phyloP scores from a whole-genome alignment of 2,797 vertebrate species.

The Periparus ater region DNA sequence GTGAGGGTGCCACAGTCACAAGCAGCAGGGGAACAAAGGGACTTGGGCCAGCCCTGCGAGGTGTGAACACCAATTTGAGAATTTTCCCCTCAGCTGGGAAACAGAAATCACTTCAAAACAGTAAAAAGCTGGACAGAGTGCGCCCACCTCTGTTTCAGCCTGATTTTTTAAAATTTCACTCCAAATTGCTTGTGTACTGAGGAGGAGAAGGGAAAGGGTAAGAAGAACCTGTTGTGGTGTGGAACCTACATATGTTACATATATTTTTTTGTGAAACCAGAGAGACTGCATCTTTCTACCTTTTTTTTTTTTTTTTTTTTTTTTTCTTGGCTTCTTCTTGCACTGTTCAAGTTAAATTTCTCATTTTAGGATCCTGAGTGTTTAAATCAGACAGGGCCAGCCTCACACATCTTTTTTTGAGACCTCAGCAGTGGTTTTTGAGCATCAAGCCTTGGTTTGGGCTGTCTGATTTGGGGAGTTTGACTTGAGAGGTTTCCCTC shows the following conservation, averaged over 20 bases:
- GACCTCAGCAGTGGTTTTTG: not conserved
- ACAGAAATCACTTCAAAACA: not conserved
- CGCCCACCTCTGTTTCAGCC: not conserved
- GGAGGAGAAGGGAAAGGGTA: not conserved
- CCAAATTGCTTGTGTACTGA: not conserved
- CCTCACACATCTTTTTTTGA: not conserved
- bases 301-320: not conserved
- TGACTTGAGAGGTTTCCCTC: not conserved
- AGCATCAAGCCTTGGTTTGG: not conserved
- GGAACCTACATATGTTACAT: not conserved
- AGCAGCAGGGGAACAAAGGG: constrained; percentile 18
- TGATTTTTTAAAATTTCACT: not conserved
- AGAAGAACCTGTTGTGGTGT: not conserved
- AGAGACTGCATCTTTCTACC: not conserved
- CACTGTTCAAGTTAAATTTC: constrained; percentile 1
- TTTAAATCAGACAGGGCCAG: not conserved
- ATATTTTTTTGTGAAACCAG: not conserved
- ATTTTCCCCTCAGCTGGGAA: not conserved
- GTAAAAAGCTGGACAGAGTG: not conserved
- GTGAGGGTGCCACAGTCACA: constrained; percentile 23
- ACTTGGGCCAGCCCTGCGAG: not conserved
- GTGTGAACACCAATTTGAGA: not conserved
- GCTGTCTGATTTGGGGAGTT: not conserved
- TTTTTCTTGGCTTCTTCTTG: not conserved
- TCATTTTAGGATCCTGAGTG: not conserved